These are phyloP conservation scores for Thysanoteuthis rhombus DNA, from an alignment of 2,888 invertebrate species.

Conservation along the genomic window DNA sequence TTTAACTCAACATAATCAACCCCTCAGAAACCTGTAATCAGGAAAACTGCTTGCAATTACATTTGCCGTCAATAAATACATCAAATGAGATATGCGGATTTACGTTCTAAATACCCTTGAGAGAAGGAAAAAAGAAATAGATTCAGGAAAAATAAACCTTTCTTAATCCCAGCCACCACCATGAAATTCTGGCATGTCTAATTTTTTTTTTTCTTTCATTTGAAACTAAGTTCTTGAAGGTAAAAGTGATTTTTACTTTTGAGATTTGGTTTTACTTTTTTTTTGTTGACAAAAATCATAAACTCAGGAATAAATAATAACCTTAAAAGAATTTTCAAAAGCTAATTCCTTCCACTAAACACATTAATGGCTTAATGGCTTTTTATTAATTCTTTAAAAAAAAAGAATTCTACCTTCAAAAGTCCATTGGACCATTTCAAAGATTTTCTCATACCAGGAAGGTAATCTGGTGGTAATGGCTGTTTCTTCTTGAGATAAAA, in stretches of 20 bases:
- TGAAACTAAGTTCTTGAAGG: neutral
- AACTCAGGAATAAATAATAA: neutral
- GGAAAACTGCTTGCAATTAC: neutral
- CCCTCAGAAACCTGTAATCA: neutral
- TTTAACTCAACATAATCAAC: neutral
- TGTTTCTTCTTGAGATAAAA: neutral
- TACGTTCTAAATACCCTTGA: neutral
- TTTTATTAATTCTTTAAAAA: neutral
- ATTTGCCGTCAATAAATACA: neutral
- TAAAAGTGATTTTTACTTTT: neutral
- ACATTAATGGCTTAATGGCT: constrained; percentile 12
- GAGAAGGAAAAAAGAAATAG: neutral
- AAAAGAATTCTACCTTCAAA: neutral
- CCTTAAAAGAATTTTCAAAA: neutral
- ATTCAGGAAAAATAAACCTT: neutral
- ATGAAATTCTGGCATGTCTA: neutral
- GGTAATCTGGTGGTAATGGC: neutral
- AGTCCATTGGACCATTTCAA: neutral
- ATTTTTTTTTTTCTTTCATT: neutral
- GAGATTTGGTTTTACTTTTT: neutral
- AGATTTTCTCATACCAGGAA: neutral
- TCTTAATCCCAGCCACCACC: neutral
- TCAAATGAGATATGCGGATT: neutral
- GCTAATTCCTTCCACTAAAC: neutral
- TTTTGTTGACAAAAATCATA: neutral